Percentiles rank a stretch among this genome's conserved stretches.
Conservation (phyloP, 2,797 vertebrate genomes). For the Anguilla megastoma region DNA sequence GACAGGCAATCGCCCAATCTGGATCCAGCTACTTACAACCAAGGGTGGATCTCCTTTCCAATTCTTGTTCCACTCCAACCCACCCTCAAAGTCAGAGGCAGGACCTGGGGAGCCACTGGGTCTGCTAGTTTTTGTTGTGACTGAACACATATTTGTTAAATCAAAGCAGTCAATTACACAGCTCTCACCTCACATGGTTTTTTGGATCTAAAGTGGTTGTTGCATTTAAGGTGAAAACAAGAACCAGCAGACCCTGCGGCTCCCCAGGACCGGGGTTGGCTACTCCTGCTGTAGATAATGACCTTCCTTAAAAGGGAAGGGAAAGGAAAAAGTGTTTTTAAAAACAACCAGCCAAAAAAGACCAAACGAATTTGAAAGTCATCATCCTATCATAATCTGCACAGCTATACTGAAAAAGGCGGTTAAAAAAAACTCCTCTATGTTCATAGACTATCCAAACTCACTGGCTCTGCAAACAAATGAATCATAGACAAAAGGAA, state of each 20-base stretch:
- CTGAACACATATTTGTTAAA: background rate
- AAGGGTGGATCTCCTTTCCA: background rate
- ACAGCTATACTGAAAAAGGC: background rate
- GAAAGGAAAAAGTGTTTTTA: no score
- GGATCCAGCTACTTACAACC: background rate
- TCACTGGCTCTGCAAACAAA: background rate
- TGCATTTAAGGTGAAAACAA: no score
- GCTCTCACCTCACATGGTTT: no score
- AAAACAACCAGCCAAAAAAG: background rate
- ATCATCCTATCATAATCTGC: background rate
- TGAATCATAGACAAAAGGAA: background rate
- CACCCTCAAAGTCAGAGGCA: background rate
- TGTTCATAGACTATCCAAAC: background rate
- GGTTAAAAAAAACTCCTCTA: background rate
- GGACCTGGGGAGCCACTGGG: background rate
- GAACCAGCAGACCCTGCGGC: no score
- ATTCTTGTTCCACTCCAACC: background rate
- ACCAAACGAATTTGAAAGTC: background rate
- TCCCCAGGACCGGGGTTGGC: no score
- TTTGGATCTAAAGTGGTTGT: no score
- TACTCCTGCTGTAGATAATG: background rate
- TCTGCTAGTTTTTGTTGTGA: background rate
- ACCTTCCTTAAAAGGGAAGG: no score
- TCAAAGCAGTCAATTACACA: background rate
- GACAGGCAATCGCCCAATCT: background rate